Percentiles rank a stretch among this genome's conserved stretches.
phyloP scores from a whole-genome alignment of 2,113 vertebrate species.

The Lucifuga dentata region DNA sequence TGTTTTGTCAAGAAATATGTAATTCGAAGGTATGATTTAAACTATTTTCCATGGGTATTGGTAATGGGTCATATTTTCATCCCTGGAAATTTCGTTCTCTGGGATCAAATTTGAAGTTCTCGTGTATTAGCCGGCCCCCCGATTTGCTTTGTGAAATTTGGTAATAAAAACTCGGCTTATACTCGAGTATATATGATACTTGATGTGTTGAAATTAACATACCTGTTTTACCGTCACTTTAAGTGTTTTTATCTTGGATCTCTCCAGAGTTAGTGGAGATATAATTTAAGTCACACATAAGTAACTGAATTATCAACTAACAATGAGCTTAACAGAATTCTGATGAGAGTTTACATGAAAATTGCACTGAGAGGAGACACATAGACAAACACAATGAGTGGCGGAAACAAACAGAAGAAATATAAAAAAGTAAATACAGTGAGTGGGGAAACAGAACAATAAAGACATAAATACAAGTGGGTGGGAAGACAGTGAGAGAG shows the following conservation, averaged over 20 bases:
- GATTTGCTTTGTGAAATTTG: too few relatives aligned
- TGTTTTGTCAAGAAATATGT: too few relatives aligned
- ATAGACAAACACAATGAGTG: not conserved
- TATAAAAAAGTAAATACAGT: constrained; percentile 37
- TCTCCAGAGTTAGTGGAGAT: constrained; percentile 23
- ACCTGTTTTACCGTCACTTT: constrained; percentile 38
- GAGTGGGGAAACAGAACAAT: not conserved
- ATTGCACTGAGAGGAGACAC: constrained; percentile 6
- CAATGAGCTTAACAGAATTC: constrained; percentile 35
- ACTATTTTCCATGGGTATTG: too few relatives aligned
- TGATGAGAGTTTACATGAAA: constrained; percentile 54
- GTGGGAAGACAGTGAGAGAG: constrained; percentile 17
- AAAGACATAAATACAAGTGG: too few relatives aligned
- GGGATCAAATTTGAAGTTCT: too few relatives aligned
- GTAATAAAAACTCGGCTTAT: too few relatives aligned
- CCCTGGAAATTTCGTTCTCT: too few relatives aligned
- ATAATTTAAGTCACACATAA: constrained; percentile 57
- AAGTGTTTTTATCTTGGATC: constrained; percentile 42
- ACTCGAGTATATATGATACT: too few relatives aligned
- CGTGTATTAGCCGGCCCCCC: too few relatives aligned
- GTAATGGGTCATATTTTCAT: too few relatives aligned
- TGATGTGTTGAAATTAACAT: constrained; percentile 48
- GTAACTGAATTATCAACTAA: constrained; percentile 59
- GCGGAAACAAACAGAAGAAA: constrained; percentile 51
- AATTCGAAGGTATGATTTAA: too few relatives aligned